Conservation (phyloP, 2,113 vertebrate species). For the Paratilapia polleni region DNA sequence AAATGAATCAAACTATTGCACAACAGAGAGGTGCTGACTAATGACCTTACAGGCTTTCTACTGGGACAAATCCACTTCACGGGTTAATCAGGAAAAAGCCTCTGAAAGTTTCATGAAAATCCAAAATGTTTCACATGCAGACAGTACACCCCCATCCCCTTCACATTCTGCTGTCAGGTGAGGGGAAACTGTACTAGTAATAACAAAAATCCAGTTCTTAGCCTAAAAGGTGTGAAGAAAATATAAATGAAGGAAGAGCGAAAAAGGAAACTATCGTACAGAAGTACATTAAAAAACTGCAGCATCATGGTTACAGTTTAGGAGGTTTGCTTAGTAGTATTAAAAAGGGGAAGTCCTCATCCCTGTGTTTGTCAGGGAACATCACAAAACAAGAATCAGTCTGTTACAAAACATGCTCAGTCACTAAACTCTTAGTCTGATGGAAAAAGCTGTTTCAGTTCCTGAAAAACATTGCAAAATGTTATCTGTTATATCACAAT, state of each 20-base stretch:
- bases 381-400: background rate
- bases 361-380: too few relatives aligned
- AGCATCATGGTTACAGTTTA: background rate
- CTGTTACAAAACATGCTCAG: background rate
- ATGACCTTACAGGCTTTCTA: background rate
- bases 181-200: background rate
- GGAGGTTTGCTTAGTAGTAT: background rate
- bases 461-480: background rate
- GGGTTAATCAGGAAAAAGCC: background rate
- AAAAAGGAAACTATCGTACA: background rate
- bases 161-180: background rate
- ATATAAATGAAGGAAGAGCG: background rate
- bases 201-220: rapidly evolving
- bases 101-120: too few relatives aligned
- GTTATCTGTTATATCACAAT: too few relatives aligned
- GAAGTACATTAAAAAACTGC: background rate
- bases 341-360: background rate
- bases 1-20: background rate
- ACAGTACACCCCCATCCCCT: background rate
- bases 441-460: constrained; percentile 7
- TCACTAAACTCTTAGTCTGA: background rate
- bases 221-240: background rate
- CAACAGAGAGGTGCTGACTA: background rate
- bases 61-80: background rate
- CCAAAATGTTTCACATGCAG: background rate